phyloP scores from a whole-genome alignment of 2,797 vertebrate species.

The Mormyrus hasselquistii region DNA sequence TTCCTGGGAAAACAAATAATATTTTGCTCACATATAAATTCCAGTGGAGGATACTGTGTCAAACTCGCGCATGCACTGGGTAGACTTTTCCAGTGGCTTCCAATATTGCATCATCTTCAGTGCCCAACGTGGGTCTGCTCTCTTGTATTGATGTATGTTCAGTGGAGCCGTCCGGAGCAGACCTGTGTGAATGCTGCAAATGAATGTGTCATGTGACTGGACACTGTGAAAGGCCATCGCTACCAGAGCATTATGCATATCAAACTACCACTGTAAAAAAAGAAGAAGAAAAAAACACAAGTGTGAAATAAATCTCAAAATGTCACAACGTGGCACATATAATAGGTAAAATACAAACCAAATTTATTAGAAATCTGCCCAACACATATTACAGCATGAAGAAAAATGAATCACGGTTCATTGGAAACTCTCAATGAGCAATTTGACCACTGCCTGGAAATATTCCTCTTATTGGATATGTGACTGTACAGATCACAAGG shows the following conservation, averaged over 20 bases:
- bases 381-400: not conserved
- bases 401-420: not conserved
- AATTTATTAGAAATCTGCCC: not conserved
- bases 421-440: not conserved
- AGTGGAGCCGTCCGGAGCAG: not conserved
- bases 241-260: not conserved
- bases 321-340: not conserved
- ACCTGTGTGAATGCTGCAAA: slow-evolving; percentile 4
- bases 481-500: not conserved
- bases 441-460: not conserved
- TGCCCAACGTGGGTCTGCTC: not conserved
- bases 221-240: not conserved
- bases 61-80: not conserved
- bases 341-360: slow-evolving; percentile 6
- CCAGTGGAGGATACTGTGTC: not conserved
- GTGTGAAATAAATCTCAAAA: not conserved
- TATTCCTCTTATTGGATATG: not conserved
- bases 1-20: not conserved
- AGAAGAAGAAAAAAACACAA: not conserved
- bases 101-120: not conserved
- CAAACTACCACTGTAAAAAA: not conserved
- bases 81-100: not conserved
- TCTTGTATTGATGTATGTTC: not conserved
- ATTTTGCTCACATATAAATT: slow-evolving; percentile 3
- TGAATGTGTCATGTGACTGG: not conserved